phyloP scores from a whole-genome alignment of 2,888 invertebrate species.

The Athrips mouffetella region DNA sequence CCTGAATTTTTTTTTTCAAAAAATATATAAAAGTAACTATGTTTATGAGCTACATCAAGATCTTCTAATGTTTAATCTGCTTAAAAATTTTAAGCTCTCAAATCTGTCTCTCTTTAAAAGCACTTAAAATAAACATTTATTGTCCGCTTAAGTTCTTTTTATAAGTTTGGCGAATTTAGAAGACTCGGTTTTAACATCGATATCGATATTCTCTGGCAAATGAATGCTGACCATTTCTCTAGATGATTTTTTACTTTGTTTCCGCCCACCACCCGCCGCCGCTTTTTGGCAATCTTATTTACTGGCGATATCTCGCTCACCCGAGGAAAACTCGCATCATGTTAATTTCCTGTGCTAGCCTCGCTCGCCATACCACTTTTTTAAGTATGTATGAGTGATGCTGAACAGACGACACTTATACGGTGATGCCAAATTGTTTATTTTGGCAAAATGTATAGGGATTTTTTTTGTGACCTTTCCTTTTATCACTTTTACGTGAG shows the following conservation, averaged over 20 bases:
- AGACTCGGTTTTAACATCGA: conserved; percentile 15
- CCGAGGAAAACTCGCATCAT: conserved; percentile 65
- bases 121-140: too few species aligned
- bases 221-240: conserved; percentile 30
- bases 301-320: conserved; percentile 58
- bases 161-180: neutral
- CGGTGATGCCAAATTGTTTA: neutral
- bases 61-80: too few species aligned
- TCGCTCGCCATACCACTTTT: conserved; percentile 38
- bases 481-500: too few species aligned
- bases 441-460: neutral
- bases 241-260: conserved; percentile 58
- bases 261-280: conserved; percentile 44
- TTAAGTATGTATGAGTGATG: conserved; percentile 15
- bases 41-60: too few species aligned
- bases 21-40: too few species aligned
- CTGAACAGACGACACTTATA: neutral
- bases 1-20: conserved; percentile 14
- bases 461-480: too few species aligned
- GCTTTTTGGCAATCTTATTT: conserved; percentile 71
- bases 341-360: conserved; percentile 68
- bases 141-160: conserved; percentile 4
- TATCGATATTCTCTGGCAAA: conserved; percentile 20
- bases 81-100: too few species aligned
- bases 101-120: too few species aligned